phyloP scores from a whole-genome alignment of 2,888 invertebrate genomes.

The Isotomurus palustris region DNA sequence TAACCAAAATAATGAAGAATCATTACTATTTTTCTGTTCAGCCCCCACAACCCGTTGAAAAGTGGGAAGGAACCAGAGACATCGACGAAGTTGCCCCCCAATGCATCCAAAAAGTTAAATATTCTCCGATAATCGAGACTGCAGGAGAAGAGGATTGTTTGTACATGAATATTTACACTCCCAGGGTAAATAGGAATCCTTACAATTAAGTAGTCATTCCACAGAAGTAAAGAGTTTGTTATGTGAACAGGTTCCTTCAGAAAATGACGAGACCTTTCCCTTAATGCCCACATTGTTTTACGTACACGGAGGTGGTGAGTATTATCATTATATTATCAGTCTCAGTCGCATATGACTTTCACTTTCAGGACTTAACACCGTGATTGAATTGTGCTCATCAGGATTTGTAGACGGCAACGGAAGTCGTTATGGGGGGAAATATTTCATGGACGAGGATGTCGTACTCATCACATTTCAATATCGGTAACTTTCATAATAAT shows the following conservation, averaged over 20 bases:
- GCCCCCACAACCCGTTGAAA: slow-evolving; percentile 23
- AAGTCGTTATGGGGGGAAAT: slow-evolving; percentile 28
- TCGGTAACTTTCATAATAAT: not conserved
- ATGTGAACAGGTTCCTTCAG: slow-evolving; percentile 1
- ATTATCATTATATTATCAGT: not conserved
- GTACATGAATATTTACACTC: slow-evolving; percentile 22
- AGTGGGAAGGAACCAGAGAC: slow-evolving; percentile 25
- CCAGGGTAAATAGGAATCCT: not conserved
- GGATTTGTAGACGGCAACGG: slow-evolving; percentile 24
- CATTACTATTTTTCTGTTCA: slow-evolving; percentile 3
- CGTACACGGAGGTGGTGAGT: slow-evolving; percentile 12
- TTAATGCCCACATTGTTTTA: slow-evolving; percentile 12
- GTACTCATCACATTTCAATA: slow-evolving; percentile 27
- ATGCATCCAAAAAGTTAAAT: slow-evolving; percentile 31
- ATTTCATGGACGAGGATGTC: slow-evolving; percentile 36
- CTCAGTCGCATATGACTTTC: no score
- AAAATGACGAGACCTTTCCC: not conserved
- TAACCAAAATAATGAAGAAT: not conserved
- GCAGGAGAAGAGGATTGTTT: slow-evolving; percentile 28
- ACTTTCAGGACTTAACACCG: no score
- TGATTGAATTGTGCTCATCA: not conserved
- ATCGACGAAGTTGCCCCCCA: slow-evolving; percentile 16
- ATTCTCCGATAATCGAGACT: slow-evolving; percentile 3
- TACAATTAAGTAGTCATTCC: not conserved
- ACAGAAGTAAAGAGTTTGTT: no score